Evolutionary conservation across 2,113 vertebrate genomes (phyloP).

Genomic region (Ciconia maguari): DNA sequence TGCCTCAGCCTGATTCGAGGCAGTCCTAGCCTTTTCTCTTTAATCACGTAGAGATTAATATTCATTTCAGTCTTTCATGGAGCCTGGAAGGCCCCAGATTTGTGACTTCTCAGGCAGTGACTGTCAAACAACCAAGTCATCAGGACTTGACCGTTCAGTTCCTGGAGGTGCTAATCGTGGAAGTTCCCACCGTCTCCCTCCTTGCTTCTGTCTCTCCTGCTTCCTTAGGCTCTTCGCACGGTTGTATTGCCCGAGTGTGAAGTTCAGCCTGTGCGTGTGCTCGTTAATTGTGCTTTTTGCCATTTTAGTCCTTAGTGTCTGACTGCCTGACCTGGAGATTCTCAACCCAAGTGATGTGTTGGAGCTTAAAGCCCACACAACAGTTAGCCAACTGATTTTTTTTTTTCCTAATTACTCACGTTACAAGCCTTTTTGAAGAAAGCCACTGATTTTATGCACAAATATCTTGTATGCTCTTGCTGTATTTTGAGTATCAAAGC

Average conservation of each 20-base stretch:
- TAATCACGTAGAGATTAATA: not conserved
- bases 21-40: not conserved
- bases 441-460: not conserved
- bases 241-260: not conserved
- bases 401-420: not conserved
- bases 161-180: not conserved
- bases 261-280: not conserved
- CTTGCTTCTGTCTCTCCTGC: not conserved
- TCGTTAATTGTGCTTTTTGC: not conserved
- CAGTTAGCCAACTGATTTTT: not conserved
- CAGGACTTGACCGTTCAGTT: not conserved
- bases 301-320: not conserved
- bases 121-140: not conserved
- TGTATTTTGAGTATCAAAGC: not conserved
- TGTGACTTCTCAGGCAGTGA: not conserved
- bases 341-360: accelerated
- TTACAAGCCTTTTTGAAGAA: not conserved
- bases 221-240: accelerated
- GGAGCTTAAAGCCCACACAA: not conserved
- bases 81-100: not conserved
- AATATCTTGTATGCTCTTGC: not conserved
- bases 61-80: not conserved
- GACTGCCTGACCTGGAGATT: not conserved
- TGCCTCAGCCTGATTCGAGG: not conserved
- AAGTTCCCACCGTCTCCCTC: not conserved